Evolutionary conservation across 2,888 invertebrate species (phyloP), one percentile per base, ranked within the genome.

Genomic region (Ethmia dodecea): DNA sequence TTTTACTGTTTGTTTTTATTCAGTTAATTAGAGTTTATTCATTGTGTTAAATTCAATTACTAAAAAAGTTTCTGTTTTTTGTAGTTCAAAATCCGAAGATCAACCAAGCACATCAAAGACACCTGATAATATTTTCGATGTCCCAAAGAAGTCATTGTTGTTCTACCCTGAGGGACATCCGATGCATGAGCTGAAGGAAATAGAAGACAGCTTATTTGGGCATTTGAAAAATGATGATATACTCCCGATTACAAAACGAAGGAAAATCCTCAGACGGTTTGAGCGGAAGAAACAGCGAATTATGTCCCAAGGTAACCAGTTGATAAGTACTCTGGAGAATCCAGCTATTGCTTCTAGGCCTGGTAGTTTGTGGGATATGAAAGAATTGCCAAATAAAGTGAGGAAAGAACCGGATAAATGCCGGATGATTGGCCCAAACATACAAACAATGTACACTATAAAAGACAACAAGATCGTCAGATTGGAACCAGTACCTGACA

Each of bases 381-480:
- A 67, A 52, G 74, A 74, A 20, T 38, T 56, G 30, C 53, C 67
- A 9, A 39, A 45, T 10, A 40, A 39, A 31, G 40, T 44, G 11
- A 38, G 35, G 18, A 34, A 60, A 40, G 9, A 5, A 13, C 3
- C 8, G n/a, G 4, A 31, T 24, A 35, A 18, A 16, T 28, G 12
- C 5, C 9, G 27, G 9, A 30, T 56, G 0, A 55, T 77, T 33
- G 77, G 77, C 9, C 79, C 78, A 1, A 72, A 71, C 44, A 62
- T 71, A 26, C 59, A 55, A 33, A 75, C 76, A 31, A 72, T 81
- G 65, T 89, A 89, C 37, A 87, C 89, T 1, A 67, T 89, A 16
- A 79, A 69, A 48, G 68, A 88, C 37, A 80, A 79, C 24, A 78
- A 79, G 55, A 88, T 89, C 35, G 66, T 88, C 2, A 64, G 81